Evolutionary conservation across 2,888 invertebrate species (phyloP).

Genomic region (Branchipolynoe longqiensis): DNA sequence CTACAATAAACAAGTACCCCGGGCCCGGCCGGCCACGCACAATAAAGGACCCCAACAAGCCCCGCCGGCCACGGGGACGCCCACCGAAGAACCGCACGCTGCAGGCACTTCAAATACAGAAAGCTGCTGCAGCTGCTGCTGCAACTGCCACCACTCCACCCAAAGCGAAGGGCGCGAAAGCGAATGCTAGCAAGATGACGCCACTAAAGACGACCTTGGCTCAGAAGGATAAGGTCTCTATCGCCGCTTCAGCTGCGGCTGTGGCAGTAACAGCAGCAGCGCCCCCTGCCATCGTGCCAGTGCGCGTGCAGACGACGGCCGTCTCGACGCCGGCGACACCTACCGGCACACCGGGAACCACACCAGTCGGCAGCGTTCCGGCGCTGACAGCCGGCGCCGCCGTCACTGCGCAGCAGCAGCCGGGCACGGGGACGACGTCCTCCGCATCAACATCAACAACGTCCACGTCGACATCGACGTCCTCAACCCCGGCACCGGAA

Average conservation of each 20-base stretch:
- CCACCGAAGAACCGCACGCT: conserved; percentile 57
- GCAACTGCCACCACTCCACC: no score
- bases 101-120: conserved; percentile 37
- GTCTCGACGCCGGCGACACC: background rate
- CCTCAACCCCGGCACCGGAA: background rate
- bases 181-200: background rate
- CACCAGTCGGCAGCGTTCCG: background rate
- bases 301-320: background rate
- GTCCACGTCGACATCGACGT: background rate
- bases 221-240: background rate
- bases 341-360: background rate
- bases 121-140: background rate
- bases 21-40: conserved; percentile 27
- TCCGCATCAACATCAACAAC: background rate
- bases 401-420: background rate
- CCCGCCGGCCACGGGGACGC: conserved; percentile 56
- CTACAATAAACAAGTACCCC: conserved; percentile 40
- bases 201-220: background rate
- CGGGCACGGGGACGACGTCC: background rate
- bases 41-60: conserved; percentile 20
- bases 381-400: background rate
- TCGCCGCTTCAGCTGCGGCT: no score
- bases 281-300: background rate
- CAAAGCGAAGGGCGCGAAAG: conserved; percentile 9
- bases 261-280: no score